phyloP scores from a whole-genome alignment of 2,888 invertebrate species.

The Tenthredo scrophulariae region DNA sequence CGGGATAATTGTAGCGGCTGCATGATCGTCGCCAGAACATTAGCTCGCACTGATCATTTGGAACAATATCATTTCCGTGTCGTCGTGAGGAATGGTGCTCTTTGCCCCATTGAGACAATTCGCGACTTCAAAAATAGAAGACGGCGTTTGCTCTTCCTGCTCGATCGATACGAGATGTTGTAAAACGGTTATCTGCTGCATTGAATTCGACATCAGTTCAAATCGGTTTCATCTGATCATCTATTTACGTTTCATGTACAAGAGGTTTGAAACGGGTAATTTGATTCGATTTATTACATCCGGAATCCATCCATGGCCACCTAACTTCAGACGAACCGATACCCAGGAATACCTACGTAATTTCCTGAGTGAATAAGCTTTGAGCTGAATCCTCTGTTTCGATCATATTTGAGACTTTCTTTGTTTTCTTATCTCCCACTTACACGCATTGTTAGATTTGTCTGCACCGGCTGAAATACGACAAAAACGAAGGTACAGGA shows the following conservation, averaged over 20 bases:
- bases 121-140: not conserved
- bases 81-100: not conserved
- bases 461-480: not conserved
- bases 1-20: not conserved
- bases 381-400: not conserved
- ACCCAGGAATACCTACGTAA: not conserved
- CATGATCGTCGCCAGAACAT: not conserved
- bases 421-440: not conserved
- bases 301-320: not conserved
- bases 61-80: not conserved
- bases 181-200: not conserved
- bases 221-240: not conserved
- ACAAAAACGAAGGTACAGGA: not conserved
- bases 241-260: not conserved
- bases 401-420: not conserved
- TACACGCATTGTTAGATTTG: no score
- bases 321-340: not conserved
- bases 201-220: not conserved
- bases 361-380: conserved; percentile 1
- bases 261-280: conserved; percentile 22
- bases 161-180: not conserved
- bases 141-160: not conserved
- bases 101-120: not conserved
- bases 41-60: not conserved
- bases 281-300: conserved; percentile 14